Conservation (phyloP, 2,888 invertebrate species). For the Diloba caeruleocephala region DNA sequence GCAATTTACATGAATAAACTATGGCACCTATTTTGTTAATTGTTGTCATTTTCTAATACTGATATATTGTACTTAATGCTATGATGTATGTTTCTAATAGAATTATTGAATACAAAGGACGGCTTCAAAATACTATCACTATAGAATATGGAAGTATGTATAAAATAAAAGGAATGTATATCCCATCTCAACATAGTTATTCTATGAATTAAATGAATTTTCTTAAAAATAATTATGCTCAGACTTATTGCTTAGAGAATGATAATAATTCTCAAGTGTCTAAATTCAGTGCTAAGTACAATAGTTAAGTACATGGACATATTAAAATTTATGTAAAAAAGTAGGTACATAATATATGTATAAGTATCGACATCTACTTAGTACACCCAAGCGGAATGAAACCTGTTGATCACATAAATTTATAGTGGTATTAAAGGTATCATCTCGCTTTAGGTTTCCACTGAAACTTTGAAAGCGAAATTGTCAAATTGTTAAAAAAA, state of each 20-base stretch:
- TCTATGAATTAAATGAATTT: slow-evolving; percentile 11
- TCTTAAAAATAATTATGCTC: slow-evolving; percentile 31
- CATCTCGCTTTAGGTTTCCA: slow-evolving; percentile 80
- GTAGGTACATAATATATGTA: slow-evolving; percentile 11
- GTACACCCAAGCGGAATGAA: slow-evolving; percentile 51
- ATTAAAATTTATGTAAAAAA: slow-evolving; percentile 11
- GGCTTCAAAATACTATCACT: slow-evolving; percentile 59
- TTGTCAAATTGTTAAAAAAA: slow-evolving; percentile 35
- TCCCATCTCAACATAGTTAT: slow-evolving; percentile 23
- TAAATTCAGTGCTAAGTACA: slow-evolving; percentile 32
- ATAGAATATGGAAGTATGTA: slow-evolving; percentile 6
- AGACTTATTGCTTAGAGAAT: slow-evolving; percentile 20
- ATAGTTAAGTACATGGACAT: slow-evolving; percentile 44
- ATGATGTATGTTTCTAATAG: slow-evolving; percentile 39
- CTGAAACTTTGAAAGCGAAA: slow-evolving; percentile 80
- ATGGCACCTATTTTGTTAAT: slow-evolving; percentile 72
- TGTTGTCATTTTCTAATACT: slow-evolving; percentile 72
- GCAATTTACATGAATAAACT: slow-evolving; percentile 46
- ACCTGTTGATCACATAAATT: slow-evolving; percentile 29
- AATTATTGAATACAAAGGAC: slow-evolving; percentile 58
- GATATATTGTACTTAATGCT: slow-evolving; percentile 71
- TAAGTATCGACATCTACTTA: slow-evolving; percentile 43
- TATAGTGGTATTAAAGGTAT: slow-evolving; percentile 47
- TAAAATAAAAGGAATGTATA: slow-evolving; percentile 43
- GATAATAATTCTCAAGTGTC: slow-evolving; percentile 18